Conservation (phyloP, 2,797 vertebrate genomes). For the Mormyrops attenuatus region DNA sequence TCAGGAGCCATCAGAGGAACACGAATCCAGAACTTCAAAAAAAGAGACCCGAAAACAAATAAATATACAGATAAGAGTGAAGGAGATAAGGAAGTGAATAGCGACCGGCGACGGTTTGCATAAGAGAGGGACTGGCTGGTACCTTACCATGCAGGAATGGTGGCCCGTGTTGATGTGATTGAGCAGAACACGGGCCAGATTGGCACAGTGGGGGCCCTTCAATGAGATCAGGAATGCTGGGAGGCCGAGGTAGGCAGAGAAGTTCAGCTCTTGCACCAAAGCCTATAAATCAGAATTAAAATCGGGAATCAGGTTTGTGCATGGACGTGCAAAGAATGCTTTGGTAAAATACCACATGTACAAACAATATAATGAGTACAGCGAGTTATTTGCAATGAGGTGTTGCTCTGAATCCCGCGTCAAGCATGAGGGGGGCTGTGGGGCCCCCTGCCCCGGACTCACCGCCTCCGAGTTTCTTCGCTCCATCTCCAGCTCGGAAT, state of each 20-base stretch:
- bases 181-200: constrained; percentile 77
- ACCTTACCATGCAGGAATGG: constrained; percentile 75
- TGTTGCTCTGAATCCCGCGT: background rate
- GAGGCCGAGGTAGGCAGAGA: constrained; percentile 84
- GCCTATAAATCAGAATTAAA: constrained; percentile 56
- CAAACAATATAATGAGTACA: background rate
- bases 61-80: background rate
- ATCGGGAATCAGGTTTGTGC: background rate
- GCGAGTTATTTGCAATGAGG: background rate
- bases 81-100: background rate
- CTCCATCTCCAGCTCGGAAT: constrained; percentile 72
- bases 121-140: background rate
- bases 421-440: no score
- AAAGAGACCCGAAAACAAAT: background rate
- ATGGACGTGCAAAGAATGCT: background rate
- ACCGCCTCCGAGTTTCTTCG: constrained; percentile 81
- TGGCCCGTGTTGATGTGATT: constrained; percentile 88
- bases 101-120: background rate
- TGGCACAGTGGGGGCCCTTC: constrained; percentile 71
- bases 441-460: constrained; percentile 40
- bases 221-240: constrained; percentile 82
- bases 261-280: constrained; percentile 82
- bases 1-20: constrained; percentile 75
- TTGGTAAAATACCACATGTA: background rate
- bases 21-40: constrained; percentile 79